Evolutionary conservation across 2,888 invertebrate genomes (phyloP), one percentile per base, ranked within the genome.

Genomic region (Tuberolachnus salignus): DNA sequence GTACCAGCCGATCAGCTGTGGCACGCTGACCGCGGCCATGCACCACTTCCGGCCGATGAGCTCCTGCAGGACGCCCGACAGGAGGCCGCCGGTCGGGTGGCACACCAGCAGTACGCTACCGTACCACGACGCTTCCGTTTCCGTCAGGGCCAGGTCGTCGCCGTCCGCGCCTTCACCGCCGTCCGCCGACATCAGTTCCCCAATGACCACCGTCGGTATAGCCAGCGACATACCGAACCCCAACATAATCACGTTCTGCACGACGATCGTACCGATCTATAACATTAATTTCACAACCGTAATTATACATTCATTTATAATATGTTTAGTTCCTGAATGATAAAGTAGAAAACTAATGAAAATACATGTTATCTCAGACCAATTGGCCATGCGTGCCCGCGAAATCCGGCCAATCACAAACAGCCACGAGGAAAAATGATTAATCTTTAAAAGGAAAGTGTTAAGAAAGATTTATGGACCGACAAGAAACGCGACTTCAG

Each of bases 181-280:
- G 57, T 87, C 86, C 46, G 82, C 59, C 16, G 82, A 82, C 64
- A 88, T 84, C 1, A 89, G 87, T 1, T 88, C 88, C 9, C 89
- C 88, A 71, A 89, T 85, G 26, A 89, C 88, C 85, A 89, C 88
- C 0, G 89, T 89, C 13, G 89, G 88, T 83, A 89, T 89, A 81
- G 88, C 88, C 82, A 89, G 85, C 21, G 89, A 88, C 87, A 89
- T 86, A 16, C 89, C 89, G 51, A 89, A 85, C 23, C 89, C 89
- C 63, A 89, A 85, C 67, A 89, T 85, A 23, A 89, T 84, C 80
- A 89, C 86, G 83, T 89, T 88, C 82, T 89, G 85, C 2, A 89
- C 88, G n/a, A 88, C 84, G 80, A 88, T 88, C 84, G 89, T 89
- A 83, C 88, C 75, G 10, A 88, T 86, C 88, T 89, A 85, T 13